phyloP scores from a whole-genome alignment of 2,888 invertebrate species.

The Hemistola chrysoprasaria region DNA sequence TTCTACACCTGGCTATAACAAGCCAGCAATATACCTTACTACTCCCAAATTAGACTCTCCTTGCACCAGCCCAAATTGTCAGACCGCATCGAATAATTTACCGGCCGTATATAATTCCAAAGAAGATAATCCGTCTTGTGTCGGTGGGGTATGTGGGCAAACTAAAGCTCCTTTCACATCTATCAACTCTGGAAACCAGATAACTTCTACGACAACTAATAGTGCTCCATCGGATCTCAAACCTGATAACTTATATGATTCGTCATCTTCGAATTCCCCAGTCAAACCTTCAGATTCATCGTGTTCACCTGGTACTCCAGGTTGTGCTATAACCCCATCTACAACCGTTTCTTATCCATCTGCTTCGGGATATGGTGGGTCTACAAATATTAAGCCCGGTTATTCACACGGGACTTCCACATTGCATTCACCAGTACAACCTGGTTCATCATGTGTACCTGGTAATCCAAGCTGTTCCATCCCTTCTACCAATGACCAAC shows the following conservation, averaged over 20 bases:
- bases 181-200: conserved; percentile 4
- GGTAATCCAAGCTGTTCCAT: conserved; percentile 8
- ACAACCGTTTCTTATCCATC: conserved; percentile 5
- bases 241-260: conserved; percentile 8
- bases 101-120: conserved; percentile 1
- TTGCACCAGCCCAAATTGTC: conserved; percentile 32
- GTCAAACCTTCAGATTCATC: neutral
- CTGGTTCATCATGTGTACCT: conserved; percentile 12
- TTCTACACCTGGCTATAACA: conserved; percentile 19
- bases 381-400: neutral
- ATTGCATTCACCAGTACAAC: conserved; percentile 7
- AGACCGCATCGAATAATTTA: conserved; percentile 1
- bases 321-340: conserved; percentile 1
- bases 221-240: conserved; percentile 6
- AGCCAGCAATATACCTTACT: conserved; percentile 50
- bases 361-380: conserved; percentile 4
- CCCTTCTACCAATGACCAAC: neutral
- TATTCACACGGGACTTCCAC: conserved; percentile 5
- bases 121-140: conserved; percentile 13
- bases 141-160: conserved; percentile 26
- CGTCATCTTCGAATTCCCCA: conserved; percentile 1
- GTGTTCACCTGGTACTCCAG: conserved; percentile 15
- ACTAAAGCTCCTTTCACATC: conserved; percentile 19
- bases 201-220: conserved; percentile 7
- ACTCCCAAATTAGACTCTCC: conserved; percentile 49